These are phyloP conservation scores for Peromyscus californicus DNA, from an alignment of 2,113 vertebrate species.

Conservation along the genomic window DNA sequence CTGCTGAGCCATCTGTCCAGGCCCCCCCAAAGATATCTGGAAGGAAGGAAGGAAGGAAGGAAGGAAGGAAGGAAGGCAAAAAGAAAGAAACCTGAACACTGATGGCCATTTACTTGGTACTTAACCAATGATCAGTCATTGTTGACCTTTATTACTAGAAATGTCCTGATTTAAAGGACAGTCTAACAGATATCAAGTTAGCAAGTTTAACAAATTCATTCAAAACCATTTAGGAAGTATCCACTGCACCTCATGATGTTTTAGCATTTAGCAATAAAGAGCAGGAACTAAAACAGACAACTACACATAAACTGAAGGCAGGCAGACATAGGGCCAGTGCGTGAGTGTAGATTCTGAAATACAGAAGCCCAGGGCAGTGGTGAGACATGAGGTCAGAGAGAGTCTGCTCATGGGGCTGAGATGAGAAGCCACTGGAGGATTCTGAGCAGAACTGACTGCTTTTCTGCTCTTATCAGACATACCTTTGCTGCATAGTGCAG, in stretches of 20 bases:
- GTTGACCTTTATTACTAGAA: conserved; percentile 53
- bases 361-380: too few relatives aligned
- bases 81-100: neutral
- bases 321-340: neutral
- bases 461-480: neutral
- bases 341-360: neutral
- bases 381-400: neutral
- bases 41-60: neutral
- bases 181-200: conserved; percentile 15
- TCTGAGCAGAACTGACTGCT: neutral
- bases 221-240: conserved; percentile 18
- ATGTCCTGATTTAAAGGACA: neutral
- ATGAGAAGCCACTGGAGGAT: neutral
- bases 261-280: neutral
- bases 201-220: neutral
- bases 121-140: neutral
- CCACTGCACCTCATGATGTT: neutral
- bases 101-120: neutral
- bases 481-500: neutral
- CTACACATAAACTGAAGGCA: neutral
- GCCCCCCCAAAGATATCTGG: neutral
- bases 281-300: neutral
- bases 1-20: neutral
- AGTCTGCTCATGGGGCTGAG: neutral
- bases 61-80: neutral